These are phyloP conservation scores for Heteromurus nitidus DNA, from an alignment of 2,888 invertebrate species.

Conservation along the genomic window DNA sequence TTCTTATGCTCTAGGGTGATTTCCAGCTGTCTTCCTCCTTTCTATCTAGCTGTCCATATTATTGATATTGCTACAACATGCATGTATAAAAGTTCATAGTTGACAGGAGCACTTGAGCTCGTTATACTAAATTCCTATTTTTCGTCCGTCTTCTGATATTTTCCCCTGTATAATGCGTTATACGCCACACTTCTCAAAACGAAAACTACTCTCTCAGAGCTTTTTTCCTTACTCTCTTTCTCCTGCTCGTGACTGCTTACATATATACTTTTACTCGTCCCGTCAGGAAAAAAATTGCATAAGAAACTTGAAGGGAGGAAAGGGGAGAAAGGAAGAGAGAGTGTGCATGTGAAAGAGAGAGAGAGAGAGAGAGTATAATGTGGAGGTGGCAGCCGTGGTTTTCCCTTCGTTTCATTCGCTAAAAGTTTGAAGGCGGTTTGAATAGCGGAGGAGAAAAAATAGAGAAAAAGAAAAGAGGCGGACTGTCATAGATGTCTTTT, in stretches of 20 bases:
- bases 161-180: constrained; percentile 4
- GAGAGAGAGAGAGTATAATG: constrained; percentile 35
- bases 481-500: constrained; percentile 55
- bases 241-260: not conserved
- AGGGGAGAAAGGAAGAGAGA: constrained; percentile 9
- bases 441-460: constrained; percentile 42
- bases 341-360: constrained; percentile 48
- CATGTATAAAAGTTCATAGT: constrained; percentile 32
- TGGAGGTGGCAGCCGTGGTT: constrained; percentile 55
- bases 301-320: constrained; percentile 46
- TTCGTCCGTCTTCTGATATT: constrained; percentile 47
- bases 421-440: constrained; percentile 61
- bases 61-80: constrained; percentile 63
- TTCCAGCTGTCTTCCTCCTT: constrained; percentile 61
- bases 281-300: constrained; percentile 64
- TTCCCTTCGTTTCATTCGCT: constrained; percentile 59
- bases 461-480: constrained; percentile 45
- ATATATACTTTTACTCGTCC: too few relatives aligned
- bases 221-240: not conserved
- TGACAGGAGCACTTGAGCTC: constrained; percentile 63
- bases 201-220: not conserved
- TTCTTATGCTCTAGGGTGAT: constrained; percentile 60
- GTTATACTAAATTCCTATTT: constrained; percentile 55
- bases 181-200: not conserved
- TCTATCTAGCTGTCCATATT: constrained; percentile 55